A percentile compares a stretch with the other conserved stretches of the same genome.
Conservation (phyloP, 2,888 invertebrate genomes). For the Morpho helenor region DNA sequence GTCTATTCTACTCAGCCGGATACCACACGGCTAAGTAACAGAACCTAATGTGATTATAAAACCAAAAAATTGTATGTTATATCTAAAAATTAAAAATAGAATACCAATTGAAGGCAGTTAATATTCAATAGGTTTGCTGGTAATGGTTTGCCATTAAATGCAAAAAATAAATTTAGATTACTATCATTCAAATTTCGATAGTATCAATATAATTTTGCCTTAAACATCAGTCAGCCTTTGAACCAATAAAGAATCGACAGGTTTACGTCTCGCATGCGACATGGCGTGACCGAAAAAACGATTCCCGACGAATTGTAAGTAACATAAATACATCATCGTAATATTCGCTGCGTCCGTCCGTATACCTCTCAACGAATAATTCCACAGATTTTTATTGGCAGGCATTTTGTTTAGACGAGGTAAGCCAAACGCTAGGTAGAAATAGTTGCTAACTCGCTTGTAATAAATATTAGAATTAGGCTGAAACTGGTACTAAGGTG, state of each 20-base stretch:
- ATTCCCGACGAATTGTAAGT: conserved; percentile 64
- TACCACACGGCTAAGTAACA: too few relatives aligned
- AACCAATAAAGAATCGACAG: conserved; percentile 69
- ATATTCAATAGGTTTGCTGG: too few relatives aligned
- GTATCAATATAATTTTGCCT: conserved; percentile 35
- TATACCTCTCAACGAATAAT: conserved; percentile 9
- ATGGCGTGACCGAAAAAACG: conserved; percentile 76
- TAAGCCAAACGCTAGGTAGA: too few relatives aligned
- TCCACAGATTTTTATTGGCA: neutral
- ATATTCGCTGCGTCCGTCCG: conserved; percentile 58
- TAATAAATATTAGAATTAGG: too few relatives aligned
- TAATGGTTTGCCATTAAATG: too few relatives aligned
- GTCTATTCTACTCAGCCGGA: too few relatives aligned
- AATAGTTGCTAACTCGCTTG: too few relatives aligned
- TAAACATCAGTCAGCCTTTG: conserved; percentile 50
- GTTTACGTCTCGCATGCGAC: conserved; percentile 67
- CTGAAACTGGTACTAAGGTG: too few relatives aligned
- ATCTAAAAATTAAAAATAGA: too few relatives aligned
- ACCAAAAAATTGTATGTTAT: too few relatives aligned
- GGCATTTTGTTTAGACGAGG: too few relatives aligned
- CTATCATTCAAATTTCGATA: conserved; percentile 46
- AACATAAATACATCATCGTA: conserved; percentile 70
- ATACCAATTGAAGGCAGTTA: neutral
- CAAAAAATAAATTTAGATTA: conserved; percentile 41
- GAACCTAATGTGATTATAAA: too few relatives aligned